These are phyloP conservation scores for Minunthozetes semirufus DNA, from an alignment of 2,888 invertebrate species.

Conservation along the genomic window DNA sequence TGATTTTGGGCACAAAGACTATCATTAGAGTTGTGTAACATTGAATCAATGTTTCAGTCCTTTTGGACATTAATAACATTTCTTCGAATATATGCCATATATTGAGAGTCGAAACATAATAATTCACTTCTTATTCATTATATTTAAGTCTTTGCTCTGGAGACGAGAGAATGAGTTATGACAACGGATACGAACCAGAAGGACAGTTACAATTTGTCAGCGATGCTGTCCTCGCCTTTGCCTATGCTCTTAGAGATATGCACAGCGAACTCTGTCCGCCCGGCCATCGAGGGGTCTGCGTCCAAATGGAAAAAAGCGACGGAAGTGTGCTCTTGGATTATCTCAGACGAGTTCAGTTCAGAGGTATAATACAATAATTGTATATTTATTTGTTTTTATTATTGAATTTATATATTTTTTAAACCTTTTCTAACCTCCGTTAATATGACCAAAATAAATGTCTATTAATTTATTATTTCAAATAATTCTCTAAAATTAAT, in stretches of 20 bases:
- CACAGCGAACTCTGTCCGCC: conserved; percentile 67
- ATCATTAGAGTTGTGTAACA: not conserved
- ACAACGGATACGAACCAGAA: conserved; percentile 73
- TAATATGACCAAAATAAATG: no score
- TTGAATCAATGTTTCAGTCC: not conserved
- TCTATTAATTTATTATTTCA: no score
- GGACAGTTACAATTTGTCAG: conserved; percentile 92
- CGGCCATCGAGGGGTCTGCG: conserved; percentile 66
- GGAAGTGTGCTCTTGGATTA: conserved; percentile 76
- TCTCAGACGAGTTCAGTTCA: conserved; percentile 74
- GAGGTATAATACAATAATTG: conserved; percentile 57
- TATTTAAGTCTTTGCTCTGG: conserved; percentile 60
- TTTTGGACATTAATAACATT: not conserved
- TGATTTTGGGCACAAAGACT: no score
- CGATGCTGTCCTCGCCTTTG: conserved; percentile 91
- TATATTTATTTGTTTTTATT: not conserved
- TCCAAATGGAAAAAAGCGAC: conserved; percentile 77
- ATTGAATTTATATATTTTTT: not conserved
- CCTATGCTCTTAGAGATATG: conserved; percentile 76
- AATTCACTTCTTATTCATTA: conserved; percentile 16
- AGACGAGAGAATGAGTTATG: conserved; percentile 63
- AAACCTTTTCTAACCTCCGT: no score
- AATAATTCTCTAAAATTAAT: no score
- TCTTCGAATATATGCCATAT: not conserved
- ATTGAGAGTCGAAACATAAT: not conserved